phyloP scores from a whole-genome alignment of 2,797 vertebrate species.

The Avahi laniger region DNA sequence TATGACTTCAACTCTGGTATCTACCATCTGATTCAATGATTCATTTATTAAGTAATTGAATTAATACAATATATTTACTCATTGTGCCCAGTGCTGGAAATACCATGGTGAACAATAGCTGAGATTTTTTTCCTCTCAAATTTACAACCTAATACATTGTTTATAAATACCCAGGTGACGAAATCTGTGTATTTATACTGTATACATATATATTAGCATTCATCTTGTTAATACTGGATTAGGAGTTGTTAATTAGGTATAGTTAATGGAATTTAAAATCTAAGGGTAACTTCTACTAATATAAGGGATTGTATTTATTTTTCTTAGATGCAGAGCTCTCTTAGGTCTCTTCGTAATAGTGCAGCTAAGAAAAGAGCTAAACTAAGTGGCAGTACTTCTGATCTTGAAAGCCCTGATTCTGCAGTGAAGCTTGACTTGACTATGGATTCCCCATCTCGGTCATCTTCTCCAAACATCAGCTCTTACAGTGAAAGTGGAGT shows the following conservation, averaged over 20 bases:
- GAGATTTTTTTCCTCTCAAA: neutral
- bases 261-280: neutral
- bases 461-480: constrained; percentile 86
- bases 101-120: neutral
- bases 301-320: neutral
- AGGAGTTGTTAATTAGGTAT: neutral
- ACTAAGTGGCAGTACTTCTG: constrained; percentile 86
- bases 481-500: constrained; percentile 90
- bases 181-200: neutral
- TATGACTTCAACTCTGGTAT: constrained; percentile 13
- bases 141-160: neutral
- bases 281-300: neutral
- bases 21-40: neutral
- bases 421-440: constrained; percentile 86
- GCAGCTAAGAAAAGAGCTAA: constrained; percentile 95
- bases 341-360: constrained; percentile 92
- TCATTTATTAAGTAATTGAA: constrained; percentile 24
- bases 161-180: constrained; percentile 29
- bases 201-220: neutral
- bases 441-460: constrained; percentile 85
- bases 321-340: constrained; percentile 93
- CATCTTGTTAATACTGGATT: constrained; percentile 20
- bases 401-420: constrained; percentile 91
- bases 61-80: neutral
- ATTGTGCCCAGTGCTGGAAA: neutral